Evolutionary conservation across 1,140 invertebrate genomes (phyloP), one percentile per base, ranked within the genome.

Genomic region (Drosophila rufa): DNA sequence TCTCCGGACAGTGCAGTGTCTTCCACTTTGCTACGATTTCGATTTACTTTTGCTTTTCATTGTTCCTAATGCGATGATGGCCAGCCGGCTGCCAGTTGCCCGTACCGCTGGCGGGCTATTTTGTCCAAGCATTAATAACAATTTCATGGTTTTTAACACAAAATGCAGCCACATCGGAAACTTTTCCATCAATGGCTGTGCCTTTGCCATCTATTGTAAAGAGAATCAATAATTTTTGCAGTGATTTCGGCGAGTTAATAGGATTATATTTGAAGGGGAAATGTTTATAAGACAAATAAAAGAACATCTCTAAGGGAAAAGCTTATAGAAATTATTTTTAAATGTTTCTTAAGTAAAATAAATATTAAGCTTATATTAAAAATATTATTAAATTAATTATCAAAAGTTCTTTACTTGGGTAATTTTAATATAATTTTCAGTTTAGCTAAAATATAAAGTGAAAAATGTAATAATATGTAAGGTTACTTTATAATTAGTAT

Each of bases 41-140:
- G 84, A 81, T 90, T 81, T 90, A 89, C 84, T 89, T 89, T 89
- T 90, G 84, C 84, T 89, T 89, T 89, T 89, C 84, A 89, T 89
- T 89, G 84, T 89, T 89, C 80, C 80, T 86, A 78, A 87, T 90
- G 84, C 60, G 79, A 82, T 75, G 76, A 83, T 82, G 76, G 67
- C 76, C 46, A 48, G 59, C 33, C 51, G 42, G 9, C 56, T 50
- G 46, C 11, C 56, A 43, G 38, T 14, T 62, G 33, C 36, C 30
- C 19, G n/a, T 38, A 42, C 38, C 38, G 30, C 42, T 57, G 43
- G 46, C 60, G 53, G 36, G 53, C 53, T 40, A 40, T 40, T 68
- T 68, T 87, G 55, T 79, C 79, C 66, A 76, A 47, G 64, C 74
- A 90, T 89, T 80, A 89, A 78, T 80, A 89, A 83, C 77, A 87